Evolutionary conservation across 2,113 vertebrate species (phyloP).

Genomic region (Nesogale talazaci): DNA sequence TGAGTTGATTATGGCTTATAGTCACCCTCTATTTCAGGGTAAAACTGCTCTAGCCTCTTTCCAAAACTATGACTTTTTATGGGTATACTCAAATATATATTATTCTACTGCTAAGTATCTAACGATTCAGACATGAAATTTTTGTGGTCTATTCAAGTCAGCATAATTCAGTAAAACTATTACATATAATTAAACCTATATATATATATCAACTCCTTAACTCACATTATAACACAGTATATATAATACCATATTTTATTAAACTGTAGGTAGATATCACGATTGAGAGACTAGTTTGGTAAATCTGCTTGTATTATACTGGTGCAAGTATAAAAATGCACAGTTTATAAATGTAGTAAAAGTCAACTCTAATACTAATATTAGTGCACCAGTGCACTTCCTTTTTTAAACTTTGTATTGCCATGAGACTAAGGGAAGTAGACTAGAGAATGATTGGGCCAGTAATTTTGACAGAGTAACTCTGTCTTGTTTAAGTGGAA

Average conservation of each 20-base stretch:
- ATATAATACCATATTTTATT: background rate
- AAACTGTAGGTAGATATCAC: background rate
- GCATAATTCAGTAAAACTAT: conserved; percentile 27
- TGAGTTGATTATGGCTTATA: no score
- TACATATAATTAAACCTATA: conserved; percentile 27
- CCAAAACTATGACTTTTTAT: no score
- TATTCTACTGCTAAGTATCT: background rate
- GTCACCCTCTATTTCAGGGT: no score
- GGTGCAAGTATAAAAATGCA: background rate
- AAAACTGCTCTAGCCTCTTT: no score
- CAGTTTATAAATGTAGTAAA: background rate
- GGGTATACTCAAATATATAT: background rate
- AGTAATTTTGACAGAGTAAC: background rate
- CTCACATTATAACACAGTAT: no score
- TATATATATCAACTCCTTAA: background rate
- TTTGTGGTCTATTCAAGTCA: conserved; percentile 19
- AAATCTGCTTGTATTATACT: conserved; percentile 11
- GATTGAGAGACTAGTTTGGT: background rate
- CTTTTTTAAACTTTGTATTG: conserved; percentile 3
- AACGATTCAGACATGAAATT: conserved; percentile 6
- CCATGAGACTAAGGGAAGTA: background rate
- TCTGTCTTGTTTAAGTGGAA: background rate
- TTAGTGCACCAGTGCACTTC: background rate
- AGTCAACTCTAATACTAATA: background rate
- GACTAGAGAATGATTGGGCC: background rate